Base-by-base conservation (phyloP, 2,888 invertebrate species). In the Galerucella calmariensis region DNA sequence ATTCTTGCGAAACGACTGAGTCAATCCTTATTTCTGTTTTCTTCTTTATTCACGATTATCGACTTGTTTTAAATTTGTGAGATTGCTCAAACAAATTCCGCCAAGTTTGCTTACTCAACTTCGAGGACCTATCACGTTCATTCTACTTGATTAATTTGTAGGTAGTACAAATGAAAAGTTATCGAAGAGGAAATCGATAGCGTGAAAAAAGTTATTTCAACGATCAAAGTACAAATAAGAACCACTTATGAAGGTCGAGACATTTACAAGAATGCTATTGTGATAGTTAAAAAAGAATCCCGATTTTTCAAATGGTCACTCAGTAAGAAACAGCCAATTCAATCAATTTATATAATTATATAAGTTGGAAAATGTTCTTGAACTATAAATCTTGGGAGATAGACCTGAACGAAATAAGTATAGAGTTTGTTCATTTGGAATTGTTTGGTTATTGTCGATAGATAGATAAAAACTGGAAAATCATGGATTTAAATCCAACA, bases 81-180 rank as follows among this genome's bases (percentile, higher is more conserved):
- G 46, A 65, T 65, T 44, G 46, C 46, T 65, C 46, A 65, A 65
- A 65, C 44, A 46, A 65, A 46, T 65, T 65, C 46, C 63, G 16
- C 44, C 41, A 44, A 65, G 16, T 20, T 46, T 16, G 41, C 63
- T 20, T 16, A 41, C 62, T 41, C 10, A 46, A 46, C 46, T 65
- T 35, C 35, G 35, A 35, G 35, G 8, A 35, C 35, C 35, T 35
- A 35, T 35, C 8, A 35, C 35, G 35, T 35, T 35, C 35, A 35
- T 35, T 65, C 20, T 65, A 46, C 63, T 65, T 65, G 63, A 65
- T 65, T 65, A 65, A 65, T 65, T 65, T 44, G 46, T 46, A 44
- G 46, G n/a, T n/a, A n/a, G n/a, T 46, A 65, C 46, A 65, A 65
- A 65, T 65, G 46, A 16, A 65, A 66, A 68, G 59, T 10, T 35